Base-by-base conservation (phyloP, 2,888 invertebrate species). In the Tenthredo amoena region DNA sequence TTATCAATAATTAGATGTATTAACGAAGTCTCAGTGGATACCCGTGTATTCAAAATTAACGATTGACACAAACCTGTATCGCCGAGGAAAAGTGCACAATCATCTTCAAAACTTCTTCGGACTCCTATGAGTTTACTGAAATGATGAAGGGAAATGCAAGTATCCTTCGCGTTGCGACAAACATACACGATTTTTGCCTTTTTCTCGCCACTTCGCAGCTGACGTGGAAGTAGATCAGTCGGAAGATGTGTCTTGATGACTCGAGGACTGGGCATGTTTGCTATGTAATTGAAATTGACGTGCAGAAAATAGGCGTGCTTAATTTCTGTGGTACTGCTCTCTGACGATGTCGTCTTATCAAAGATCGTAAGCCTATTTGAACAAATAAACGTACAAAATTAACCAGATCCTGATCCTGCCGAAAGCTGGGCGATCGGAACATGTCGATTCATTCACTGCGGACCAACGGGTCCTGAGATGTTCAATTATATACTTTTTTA, bases 141-240 rank as follows among this genome's bases (percentile, higher is more conserved):
- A 90, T 96, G 96, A 90, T 95, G 97, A 89, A 95, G 96, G 0
- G 97, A 97, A 0, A 97, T 95, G 2, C 95, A 95, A 0, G 96
- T 96, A 90, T 97, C 97, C 88, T 97, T 96, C 0, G 97, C 96
- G 90, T 97, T 96, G 88, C 97, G 94, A 0, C 95, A 95, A 0
- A 97, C 95, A 90, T 97, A 97, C n/a, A 97, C 94, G 6, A 97
- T 95, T 95, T 92, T 94, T 1, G 94, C 93, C 85, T 91, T 92
- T 85, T 92, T 94, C 18, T 89, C 89, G n/a, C 92, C 92, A 21
- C 89, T 91, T 84, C 92, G 90, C 65, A 94, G 91, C 87, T 94
- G 94, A 84, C 87, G 92, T 0, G 96, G 96, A n/a, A 96, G 91
- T 34, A 96, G 91, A 0, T 95, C 94, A 83, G 95, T 94, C 0